These are phyloP conservation scores for Diuraphis noxia DNA, from an alignment of 1,140 invertebrate genomes.

Conservation along the genomic window DNA sequence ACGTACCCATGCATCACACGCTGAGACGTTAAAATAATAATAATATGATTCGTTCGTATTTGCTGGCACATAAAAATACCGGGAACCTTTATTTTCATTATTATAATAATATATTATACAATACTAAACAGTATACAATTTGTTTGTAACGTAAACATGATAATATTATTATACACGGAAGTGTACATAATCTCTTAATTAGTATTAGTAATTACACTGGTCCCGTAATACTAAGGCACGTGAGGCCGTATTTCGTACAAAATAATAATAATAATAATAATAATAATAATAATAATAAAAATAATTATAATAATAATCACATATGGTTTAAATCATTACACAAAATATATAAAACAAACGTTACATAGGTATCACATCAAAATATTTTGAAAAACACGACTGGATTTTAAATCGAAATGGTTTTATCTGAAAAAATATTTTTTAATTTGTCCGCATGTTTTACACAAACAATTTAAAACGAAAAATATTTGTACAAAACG, in stretches of 20 bases:
- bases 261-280: slow-evolving; percentile 35
- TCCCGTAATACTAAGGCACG: slow-evolving; percentile 50
- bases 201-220: slow-evolving; percentile 51
- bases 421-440: neutral
- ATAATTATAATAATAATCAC: slow-evolving; percentile 46
- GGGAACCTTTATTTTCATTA: slow-evolving; percentile 49
- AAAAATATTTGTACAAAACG: neutral
- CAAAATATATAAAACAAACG: slow-evolving; percentile 35
- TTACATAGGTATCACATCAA: slow-evolving; percentile 47
- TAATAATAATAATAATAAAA: slow-evolving; percentile 27
- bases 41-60: slow-evolving; percentile 4
- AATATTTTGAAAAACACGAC: slow-evolving; percentile 28
- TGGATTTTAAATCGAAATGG: neutral
- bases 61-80: slow-evolving; percentile 43
- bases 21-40: neutral
- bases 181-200: slow-evolving; percentile 29
- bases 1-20: neutral
- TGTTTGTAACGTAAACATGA: neutral
- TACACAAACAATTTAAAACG: neutral
- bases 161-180: slow-evolving; percentile 2
- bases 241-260: slow-evolving; percentile 41
- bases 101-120: slow-evolving; percentile 35
- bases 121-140: slow-evolving; percentile 26
- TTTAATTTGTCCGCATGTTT: neutral
- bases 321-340: slow-evolving; percentile 30